Evolutionary conservation across 2,888 invertebrate genomes (phyloP).

Genomic region (Orchesellides sinensis): DNA sequence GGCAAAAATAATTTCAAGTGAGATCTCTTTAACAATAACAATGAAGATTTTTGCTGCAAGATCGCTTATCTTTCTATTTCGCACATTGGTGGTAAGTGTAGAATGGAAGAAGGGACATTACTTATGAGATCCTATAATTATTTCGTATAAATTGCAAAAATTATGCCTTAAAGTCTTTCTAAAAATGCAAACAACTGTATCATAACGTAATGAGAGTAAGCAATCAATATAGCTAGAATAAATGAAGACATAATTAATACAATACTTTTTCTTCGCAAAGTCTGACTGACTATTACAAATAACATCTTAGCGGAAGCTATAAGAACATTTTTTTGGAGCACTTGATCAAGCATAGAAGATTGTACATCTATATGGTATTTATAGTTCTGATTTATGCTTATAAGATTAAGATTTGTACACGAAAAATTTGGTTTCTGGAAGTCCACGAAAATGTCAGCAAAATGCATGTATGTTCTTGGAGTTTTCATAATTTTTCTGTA

Average conservation of each 20-base stretch:
- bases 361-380: background rate
- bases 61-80: background rate
- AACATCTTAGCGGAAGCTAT: conserved; percentile 19
- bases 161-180: too few relatives aligned
- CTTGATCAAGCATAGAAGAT: conserved; percentile 23
- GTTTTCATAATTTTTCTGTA: background rate
- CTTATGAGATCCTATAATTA: too few relatives aligned
- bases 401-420: conserved; percentile 35
- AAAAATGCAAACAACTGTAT: too few relatives aligned
- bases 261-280: background rate
- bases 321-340: conserved; percentile 28
- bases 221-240: too few relatives aligned
- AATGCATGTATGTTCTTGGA: background rate
- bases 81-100: background rate
- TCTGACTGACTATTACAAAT: too few relatives aligned
- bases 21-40: background rate
- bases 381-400: background rate
- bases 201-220: too few relatives aligned
- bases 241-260: too few relatives aligned
- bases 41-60: background rate
- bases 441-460: conserved; percentile 30
- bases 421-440: conserved; percentile 20
- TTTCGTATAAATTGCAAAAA: too few relatives aligned
- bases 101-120: background rate
- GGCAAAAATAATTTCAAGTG: conserved; percentile 38